Evolutionary conservation across 2,113 vertebrate species (phyloP).

Genomic region (Protobothrops mucrosquamatus): DNA sequence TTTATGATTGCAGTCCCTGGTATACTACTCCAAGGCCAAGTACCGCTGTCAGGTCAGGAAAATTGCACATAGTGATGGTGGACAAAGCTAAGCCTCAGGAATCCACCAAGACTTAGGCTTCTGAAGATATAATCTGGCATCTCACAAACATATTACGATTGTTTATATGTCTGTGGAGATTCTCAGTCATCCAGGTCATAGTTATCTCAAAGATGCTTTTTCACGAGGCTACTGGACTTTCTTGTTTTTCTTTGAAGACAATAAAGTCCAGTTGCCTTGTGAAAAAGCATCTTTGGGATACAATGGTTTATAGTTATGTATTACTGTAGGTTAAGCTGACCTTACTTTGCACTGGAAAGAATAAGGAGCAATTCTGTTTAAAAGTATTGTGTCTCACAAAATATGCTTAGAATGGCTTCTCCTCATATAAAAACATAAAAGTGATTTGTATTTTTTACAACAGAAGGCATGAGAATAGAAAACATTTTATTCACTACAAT

Average conservation of each 20-base stretch:
- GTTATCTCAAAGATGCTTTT: too few species aligned
- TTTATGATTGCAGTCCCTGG: background rate
- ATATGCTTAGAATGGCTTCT: background rate
- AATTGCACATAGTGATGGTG: background rate
- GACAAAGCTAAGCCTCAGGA: background rate
- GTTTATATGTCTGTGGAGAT: background rate
- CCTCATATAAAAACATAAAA: background rate
- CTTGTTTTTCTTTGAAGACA: too few species aligned
- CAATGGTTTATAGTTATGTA: background rate
- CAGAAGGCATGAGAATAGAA: background rate
- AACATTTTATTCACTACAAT: slow-evolving; percentile 10
- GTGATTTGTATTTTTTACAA: slow-evolving; percentile 6
- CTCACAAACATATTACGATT: background rate
- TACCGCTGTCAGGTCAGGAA: background rate
- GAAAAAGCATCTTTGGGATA: too few species aligned
- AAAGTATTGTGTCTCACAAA: background rate
- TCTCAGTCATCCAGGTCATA: too few species aligned
- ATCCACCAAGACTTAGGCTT: background rate
- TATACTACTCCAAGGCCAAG: background rate
- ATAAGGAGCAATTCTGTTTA: background rate
- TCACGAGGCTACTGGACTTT: too few species aligned
- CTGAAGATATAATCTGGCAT: background rate
- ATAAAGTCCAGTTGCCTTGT: too few species aligned
- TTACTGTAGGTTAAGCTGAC: background rate
- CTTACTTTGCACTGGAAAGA: background rate